A percentile compares a stretch with the other conserved stretches of the same genome.
Evolutionary conservation across 2,113 vertebrate genomes (phyloP).

Genomic region (Crocuta crocuta): DNA sequence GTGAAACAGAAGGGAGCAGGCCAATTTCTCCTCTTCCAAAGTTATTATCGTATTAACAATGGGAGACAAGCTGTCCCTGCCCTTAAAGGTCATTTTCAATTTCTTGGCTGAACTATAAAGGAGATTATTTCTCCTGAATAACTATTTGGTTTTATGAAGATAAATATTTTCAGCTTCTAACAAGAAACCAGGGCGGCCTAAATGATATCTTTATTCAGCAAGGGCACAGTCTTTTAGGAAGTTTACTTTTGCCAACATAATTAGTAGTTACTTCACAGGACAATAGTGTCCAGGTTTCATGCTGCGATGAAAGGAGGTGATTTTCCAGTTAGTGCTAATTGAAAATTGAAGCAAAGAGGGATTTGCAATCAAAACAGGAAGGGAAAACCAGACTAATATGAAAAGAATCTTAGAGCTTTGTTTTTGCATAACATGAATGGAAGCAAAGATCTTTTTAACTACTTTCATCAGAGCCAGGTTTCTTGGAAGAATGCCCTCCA

Average conservation of each 20-base stretch:
- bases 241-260: slow-evolving; percentile 27
- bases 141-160: slow-evolving; percentile 62
- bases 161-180: slow-evolving; percentile 50
- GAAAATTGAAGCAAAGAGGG: slow-evolving; percentile 67
- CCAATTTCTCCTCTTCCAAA: not conserved
- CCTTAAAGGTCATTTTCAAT: not conserved
- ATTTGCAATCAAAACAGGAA: slow-evolving; percentile 79
- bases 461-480: slow-evolving; percentile 55
- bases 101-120: slow-evolving; percentile 47
- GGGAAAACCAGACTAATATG: slow-evolving; percentile 52
- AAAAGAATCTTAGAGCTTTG: slow-evolving; percentile 67
- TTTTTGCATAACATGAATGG: slow-evolving; percentile 48
- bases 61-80: not conserved
- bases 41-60: not conserved
- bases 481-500: slow-evolving; percentile 29
- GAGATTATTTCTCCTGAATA: slow-evolving; percentile 53
- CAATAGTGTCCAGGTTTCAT: slow-evolving; percentile 39
- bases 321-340: slow-evolving; percentile 70
- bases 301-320: slow-evolving; percentile 72
- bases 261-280: slow-evolving; percentile 40
- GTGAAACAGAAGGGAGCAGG: not conserved
- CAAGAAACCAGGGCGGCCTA: slow-evolving; percentile 13
- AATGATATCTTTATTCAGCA: slow-evolving; percentile 22
- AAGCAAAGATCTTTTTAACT: slow-evolving; percentile 46
- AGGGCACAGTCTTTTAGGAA: slow-evolving; percentile 56